phyloP scores from a whole-genome alignment of 2,888 invertebrate species.

The Linyphia triangularis region DNA sequence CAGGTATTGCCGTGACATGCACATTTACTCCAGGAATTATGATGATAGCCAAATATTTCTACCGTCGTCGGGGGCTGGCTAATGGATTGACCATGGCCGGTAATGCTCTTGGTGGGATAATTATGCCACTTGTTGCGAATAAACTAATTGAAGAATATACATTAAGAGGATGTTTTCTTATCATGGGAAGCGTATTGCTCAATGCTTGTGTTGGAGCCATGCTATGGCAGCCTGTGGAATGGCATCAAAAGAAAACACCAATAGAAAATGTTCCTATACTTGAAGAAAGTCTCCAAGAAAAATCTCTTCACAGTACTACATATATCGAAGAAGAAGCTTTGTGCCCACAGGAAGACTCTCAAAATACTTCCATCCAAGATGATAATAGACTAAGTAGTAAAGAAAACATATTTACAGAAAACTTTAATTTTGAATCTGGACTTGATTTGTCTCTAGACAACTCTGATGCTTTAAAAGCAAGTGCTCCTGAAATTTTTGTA shows the following conservation, averaged over 20 bases:
- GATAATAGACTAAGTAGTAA: conserved; percentile 20
- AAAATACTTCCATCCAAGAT: conserved; percentile 20
- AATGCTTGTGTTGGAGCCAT: conserved; percentile 82
- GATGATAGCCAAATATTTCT: conserved; percentile 75
- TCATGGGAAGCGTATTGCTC: conserved; percentile 74
- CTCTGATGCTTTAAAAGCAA: conserved; percentile 17
- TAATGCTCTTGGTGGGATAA: conserved; percentile 74
- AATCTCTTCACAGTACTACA: background rate
- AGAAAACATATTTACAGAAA: conserved; percentile 14
- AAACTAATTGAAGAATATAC: conserved; percentile 70
- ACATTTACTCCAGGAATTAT: conserved; percentile 92
- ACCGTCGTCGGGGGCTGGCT: conserved; percentile 73
- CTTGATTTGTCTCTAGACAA: conserved; percentile 50
- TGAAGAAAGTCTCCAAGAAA: conserved; percentile 16
- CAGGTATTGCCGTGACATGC: conserved; percentile 90
- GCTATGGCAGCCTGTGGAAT: conserved; percentile 76
- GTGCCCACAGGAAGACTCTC: conserved; percentile 28
- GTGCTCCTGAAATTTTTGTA: conserved; percentile 24
- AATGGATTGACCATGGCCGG: conserved; percentile 76
- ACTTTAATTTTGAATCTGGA: conserved; percentile 40
- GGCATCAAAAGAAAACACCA: conserved; percentile 50
- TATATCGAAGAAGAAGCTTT: conserved; percentile 33
- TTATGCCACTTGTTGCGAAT: conserved; percentile 75
- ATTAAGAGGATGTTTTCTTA: conserved; percentile 74
- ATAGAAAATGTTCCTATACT: conserved; percentile 38